Conservation (phyloP, 2,888 invertebrate species). For the Automeris io region DNA sequence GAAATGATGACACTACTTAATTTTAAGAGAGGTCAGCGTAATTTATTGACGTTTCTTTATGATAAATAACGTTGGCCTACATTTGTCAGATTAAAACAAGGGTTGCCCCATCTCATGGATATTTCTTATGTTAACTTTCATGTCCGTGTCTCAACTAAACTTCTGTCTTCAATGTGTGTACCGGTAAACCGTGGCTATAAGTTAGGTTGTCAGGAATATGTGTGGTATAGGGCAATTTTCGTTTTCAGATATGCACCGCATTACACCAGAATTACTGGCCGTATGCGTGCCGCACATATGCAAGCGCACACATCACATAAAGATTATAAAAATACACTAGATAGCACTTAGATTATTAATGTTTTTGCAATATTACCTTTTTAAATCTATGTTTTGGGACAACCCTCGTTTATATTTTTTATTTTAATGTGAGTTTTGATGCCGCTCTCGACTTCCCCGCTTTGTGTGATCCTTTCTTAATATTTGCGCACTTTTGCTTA, state of each 20-base stretch:
- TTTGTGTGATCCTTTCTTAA: conserved; percentile 43
- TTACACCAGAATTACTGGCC: conserved; percentile 78
- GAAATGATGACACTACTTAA: conserved; percentile 39
- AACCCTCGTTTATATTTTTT: conserved; percentile 71
- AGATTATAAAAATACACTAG: conserved; percentile 70
- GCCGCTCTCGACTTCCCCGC: conserved; percentile 68
- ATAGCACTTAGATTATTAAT: conserved; percentile 73
- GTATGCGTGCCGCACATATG: conserved; percentile 77
- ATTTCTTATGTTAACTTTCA: conserved; percentile 73
- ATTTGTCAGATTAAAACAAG: conserved; percentile 63
- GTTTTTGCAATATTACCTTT: conserved; percentile 58
- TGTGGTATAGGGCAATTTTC: conserved; percentile 77
- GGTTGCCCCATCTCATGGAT: conserved; percentile 78
- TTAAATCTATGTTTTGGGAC: conserved; percentile 74
- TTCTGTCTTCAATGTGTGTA: conserved; percentile 70
- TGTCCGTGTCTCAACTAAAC: conserved; percentile 72
- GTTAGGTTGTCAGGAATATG: conserved; percentile 69
- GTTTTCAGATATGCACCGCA: conserved; percentile 77
- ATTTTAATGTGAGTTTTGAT: conserved; percentile 57
- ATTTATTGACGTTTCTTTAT: conserved; percentile 24
- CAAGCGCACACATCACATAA: conserved; percentile 77
- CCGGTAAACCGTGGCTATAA: conserved; percentile 51
- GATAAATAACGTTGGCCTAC: conserved; percentile 42
- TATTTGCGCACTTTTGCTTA: conserved; percentile 28
- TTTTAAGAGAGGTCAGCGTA: conserved; percentile 51